Evolutionary conservation across 2,113 vertebrate genomes (phyloP), one percentile per base, ranked within the genome.

Genomic region (Hepsetus odoe): DNA sequence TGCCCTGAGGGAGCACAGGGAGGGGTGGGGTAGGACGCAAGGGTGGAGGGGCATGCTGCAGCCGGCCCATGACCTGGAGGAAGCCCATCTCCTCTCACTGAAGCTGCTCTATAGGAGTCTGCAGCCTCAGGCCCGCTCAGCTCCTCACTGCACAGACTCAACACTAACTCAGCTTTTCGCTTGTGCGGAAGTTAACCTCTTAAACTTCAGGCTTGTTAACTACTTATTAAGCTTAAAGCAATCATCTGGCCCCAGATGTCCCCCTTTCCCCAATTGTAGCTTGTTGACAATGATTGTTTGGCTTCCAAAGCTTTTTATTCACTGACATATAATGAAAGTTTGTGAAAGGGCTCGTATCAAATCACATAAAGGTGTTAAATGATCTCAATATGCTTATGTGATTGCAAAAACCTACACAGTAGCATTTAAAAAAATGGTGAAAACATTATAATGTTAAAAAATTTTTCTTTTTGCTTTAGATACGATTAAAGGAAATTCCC

Each of bases 1-100:
- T 86, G 83, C 78, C 79, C 81, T 49, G 55, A 55, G 75, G 35
- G 24, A 67, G 65, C 35, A 44, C 51, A 20, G 64, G 79, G 74
- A 72, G 74, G 68, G 68, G 42, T 72, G 56, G 32, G 59, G 56
- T 53, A 70, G 76, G 53, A 67, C 61, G 68, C 66, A 65, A 69
- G 77, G 68, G 53, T 51, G 75, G 16, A 70, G 69, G 76, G 64
- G 78, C 35, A 22, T 44, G 62, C 35, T 69, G 38, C 42, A 76
- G 59, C 22, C 18, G 11, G 22, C 35, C 67, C 44, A 26, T 44
- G 70, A 64, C 42, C 40, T 32, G 46, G 59, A 71, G 51, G 35
- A 44, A 40, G 51, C 59, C 42, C 26, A 44, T 5, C 74, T 68
- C 42, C 32, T 76, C 26, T 40, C 16, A 33, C 61, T 38, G 51